These are phyloP conservation scores for Rhogogaster chlorosoma DNA, from an alignment of 2,888 invertebrate species.

Conservation along the genomic window DNA sequence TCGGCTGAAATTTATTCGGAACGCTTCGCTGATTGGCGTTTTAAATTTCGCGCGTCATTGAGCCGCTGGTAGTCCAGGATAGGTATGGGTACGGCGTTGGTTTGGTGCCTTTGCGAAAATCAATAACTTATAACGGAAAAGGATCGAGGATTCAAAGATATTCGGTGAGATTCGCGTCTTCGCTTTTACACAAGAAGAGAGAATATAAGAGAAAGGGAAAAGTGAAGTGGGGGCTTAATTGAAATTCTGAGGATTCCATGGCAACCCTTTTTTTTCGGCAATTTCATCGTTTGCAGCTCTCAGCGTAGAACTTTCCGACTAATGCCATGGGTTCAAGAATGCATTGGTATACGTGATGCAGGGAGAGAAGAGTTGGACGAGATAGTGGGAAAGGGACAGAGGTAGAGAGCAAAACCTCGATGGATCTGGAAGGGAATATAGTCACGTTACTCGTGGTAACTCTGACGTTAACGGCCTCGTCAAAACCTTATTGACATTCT, in stretches of 20 bases:
- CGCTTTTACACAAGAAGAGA: background rate
- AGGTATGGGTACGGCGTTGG: background rate
- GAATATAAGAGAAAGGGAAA: background rate
- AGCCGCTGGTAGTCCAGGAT: conserved; percentile 56
- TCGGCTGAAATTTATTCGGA: conserved; percentile 69
- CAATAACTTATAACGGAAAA: conserved; percentile 44
- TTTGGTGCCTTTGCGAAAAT: conserved; percentile 39
- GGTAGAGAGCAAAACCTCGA: conserved; percentile 9
- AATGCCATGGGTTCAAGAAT: conserved; percentile 22
- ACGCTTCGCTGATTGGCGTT: conserved; percentile 73
- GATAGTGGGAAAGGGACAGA: background rate
- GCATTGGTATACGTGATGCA: conserved; percentile 46
- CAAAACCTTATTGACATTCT: conserved; percentile 53
- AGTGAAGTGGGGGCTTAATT: conserved; percentile 48
- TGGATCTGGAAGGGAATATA: conserved; percentile 43
- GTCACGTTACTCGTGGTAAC: conserved; percentile 51
- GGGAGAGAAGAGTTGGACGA: background rate
- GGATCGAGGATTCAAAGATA: conserved; percentile 26
- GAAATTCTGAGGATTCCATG: conserved; percentile 54
- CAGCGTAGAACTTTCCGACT: conserved; percentile 27
- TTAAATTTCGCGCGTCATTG: conserved; percentile 74
- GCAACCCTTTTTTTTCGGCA: conserved; percentile 54
- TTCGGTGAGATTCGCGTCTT: conserved; percentile 17
- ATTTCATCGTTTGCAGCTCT: conserved; percentile 49
- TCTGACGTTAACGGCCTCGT: conserved; percentile 51